These are phyloP conservation scores for Masnerella sp. DNA, from an alignment of 2,888 invertebrate species.

Conservation along the genomic window DNA sequence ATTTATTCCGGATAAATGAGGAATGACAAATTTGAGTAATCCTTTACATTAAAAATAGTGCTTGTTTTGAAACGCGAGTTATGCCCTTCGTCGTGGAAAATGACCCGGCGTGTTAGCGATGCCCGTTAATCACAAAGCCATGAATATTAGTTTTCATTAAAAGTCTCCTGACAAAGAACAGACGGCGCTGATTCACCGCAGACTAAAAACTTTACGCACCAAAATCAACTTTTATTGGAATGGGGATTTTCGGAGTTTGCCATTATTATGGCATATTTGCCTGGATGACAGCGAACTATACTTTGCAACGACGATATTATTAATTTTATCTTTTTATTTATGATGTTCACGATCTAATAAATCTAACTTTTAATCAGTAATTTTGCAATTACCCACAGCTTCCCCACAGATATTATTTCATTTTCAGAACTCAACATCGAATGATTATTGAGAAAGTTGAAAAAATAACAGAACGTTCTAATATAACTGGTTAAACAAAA, in stretches of 20 bases:
- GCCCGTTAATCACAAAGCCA: constrained; percentile 61
- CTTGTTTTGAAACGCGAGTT: constrained; percentile 43
- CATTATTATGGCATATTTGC: constrained; percentile 48
- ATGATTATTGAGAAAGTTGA: too few species aligned
- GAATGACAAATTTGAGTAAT: constrained; percentile 46
- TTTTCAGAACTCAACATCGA: too few species aligned
- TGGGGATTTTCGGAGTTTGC: constrained; percentile 20
- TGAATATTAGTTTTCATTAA: constrained; percentile 63
- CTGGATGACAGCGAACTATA: constrained; percentile 28
- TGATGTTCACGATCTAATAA: constrained; percentile 25
- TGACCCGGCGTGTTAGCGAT: constrained; percentile 42
- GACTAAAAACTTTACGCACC: constrained; percentile 51
- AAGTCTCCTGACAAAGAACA: constrained; percentile 59
- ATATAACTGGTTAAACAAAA: too few species aligned
- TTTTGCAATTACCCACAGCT: constrained; percentile 23
- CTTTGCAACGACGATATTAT: constrained; percentile 32
- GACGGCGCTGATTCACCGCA: constrained; percentile 49
- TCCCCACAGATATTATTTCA: too few species aligned
- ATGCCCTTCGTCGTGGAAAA: constrained; percentile 42
- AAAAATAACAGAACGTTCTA: too few species aligned
- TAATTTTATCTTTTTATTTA: too few species aligned
- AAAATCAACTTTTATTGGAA: constrained; percentile 55
- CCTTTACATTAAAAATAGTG: constrained; percentile 39
- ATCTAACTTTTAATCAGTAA: constrained; percentile 35
- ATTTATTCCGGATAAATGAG: constrained; percentile 39